A percentile compares a stretch with the other conserved stretches of the same genome.
phyloP scores from a whole-genome alignment of 2,888 invertebrate species.

The Trissolcus brochymenae region DNA sequence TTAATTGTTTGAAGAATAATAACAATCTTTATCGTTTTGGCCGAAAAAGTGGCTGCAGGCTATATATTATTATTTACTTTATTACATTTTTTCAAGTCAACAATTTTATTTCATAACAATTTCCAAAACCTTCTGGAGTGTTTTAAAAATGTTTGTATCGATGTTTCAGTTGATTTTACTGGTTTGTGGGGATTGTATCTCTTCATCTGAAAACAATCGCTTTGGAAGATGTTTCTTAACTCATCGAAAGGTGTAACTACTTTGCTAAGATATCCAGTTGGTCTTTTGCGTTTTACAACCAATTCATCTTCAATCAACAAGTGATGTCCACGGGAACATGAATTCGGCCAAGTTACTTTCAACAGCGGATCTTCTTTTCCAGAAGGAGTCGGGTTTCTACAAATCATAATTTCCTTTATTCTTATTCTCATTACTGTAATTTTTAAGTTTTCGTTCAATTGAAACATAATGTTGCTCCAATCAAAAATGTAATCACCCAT shows the following conservation, averaged over 20 bases:
- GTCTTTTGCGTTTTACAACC: slow-evolving; percentile 8
- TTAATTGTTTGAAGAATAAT: too few species aligned
- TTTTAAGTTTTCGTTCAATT: too few species aligned
- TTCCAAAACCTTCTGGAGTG: background rate
- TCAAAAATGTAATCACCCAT: slow-evolving; percentile 19
- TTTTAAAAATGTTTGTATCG: too few species aligned
- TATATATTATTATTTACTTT: too few species aligned
- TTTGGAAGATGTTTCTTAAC: background rate
- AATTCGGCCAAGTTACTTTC: slow-evolving; percentile 40
- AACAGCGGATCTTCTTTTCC: slow-evolving; percentile 19
- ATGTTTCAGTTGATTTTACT: too few species aligned
- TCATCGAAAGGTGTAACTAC: slow-evolving; percentile 9
- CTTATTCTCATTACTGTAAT: too few species aligned
- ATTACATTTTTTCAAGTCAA: too few species aligned
- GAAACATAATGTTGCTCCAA: too few species aligned
- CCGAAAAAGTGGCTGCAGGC: too few species aligned
- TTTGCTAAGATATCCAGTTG: slow-evolving; percentile 11
- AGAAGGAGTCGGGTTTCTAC: slow-evolving; percentile 38
- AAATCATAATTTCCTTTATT: background rate
- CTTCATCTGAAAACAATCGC: slow-evolving; percentile 8
- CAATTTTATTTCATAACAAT: background rate
- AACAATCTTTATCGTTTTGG: too few species aligned
- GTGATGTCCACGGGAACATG: slow-evolving; percentile 18
- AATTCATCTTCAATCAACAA: slow-evolving; percentile 16
- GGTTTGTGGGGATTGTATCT: too few species aligned